Evolutionary conservation across 2,113 vertebrate genomes (phyloP).

Genomic region (Cottus gobio): DNA sequence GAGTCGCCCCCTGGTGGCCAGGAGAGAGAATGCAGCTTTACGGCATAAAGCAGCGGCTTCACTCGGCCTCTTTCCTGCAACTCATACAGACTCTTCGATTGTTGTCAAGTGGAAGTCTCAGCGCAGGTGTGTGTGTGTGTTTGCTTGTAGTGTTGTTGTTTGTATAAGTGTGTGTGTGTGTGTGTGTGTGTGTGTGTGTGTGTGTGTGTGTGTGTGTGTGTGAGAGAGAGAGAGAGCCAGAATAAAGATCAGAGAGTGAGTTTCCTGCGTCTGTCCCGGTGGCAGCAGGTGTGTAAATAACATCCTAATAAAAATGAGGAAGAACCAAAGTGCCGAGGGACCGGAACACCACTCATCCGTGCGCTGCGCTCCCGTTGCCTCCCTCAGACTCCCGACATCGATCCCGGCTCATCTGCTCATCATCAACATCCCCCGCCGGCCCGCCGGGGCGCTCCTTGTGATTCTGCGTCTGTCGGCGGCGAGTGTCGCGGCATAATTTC

Average conservation of each 20-base stretch:
- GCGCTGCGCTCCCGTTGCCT: slow-evolving; percentile 32
- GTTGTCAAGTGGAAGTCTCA: slow-evolving; percentile 25
- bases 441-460: slow-evolving; percentile 61
- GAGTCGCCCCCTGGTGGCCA: too few species aligned
- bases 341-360: slow-evolving; percentile 40
- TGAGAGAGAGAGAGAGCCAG: too few species aligned
- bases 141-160: slow-evolving; percentile 25
- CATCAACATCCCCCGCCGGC: slow-evolving; percentile 35
- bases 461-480: slow-evolving; percentile 69
- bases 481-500: slow-evolving; percentile 65
- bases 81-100: slow-evolving; percentile 34
- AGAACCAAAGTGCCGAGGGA: slow-evolving; percentile 69
- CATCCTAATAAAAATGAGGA: slow-evolving; percentile 64
- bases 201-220: slow-evolving; percentile 9
- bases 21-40: too few species aligned
- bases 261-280: slow-evolving; percentile 19
- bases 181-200: background rate
- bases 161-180: slow-evolving; percentile 21
- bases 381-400: slow-evolving; percentile 58
- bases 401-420: slow-evolving; percentile 75
- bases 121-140: slow-evolving; percentile 42
- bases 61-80: background rate
- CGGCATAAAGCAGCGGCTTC: background rate
- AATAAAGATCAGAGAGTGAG: slow-evolving; percentile 17
- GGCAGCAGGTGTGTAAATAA: slow-evolving; percentile 81